Evolutionary conservation across 2,113 vertebrate species (phyloP).

Genomic region (Poecile atricapillus): DNA sequence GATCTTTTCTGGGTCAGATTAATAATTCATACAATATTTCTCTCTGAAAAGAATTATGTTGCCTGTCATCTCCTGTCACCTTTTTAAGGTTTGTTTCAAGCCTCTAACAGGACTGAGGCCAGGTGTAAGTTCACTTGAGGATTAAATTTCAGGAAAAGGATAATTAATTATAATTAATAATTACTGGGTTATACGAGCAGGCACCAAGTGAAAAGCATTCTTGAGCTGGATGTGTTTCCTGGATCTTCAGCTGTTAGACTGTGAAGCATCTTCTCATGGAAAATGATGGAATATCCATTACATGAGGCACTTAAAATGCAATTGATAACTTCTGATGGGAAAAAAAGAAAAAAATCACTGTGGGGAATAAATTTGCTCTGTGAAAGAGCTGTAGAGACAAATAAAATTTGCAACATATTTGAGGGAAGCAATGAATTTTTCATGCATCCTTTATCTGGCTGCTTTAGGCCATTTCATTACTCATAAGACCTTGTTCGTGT

Average conservation of each 20-base stretch:
- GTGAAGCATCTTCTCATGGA: not conserved
- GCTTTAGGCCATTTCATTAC: not conserved
- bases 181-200: not conserved
- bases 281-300: not conserved
- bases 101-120: not conserved
- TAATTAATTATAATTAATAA: not conserved
- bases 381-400: not conserved
- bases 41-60: constrained; percentile 16
- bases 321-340: not conserved
- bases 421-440: not conserved
- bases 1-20: constrained; percentile 69
- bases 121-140: not conserved
- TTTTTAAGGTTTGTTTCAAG: constrained; percentile 13
- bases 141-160: not conserved
- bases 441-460: not conserved
- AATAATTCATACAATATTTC: constrained; percentile 64
- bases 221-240: not conserved
- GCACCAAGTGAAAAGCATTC: not conserved
- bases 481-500: not conserved
- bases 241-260: not conserved
- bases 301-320: not conserved
- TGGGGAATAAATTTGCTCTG: not conserved
- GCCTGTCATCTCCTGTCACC: constrained; percentile 27
- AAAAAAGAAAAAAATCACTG: not conserved
- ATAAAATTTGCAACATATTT: not conserved